Percentiles rank a stretch among this genome's conserved stretches.
phyloP scores from a whole-genome alignment of 2,888 invertebrate genomes.

The Epinotia ramella region DNA sequence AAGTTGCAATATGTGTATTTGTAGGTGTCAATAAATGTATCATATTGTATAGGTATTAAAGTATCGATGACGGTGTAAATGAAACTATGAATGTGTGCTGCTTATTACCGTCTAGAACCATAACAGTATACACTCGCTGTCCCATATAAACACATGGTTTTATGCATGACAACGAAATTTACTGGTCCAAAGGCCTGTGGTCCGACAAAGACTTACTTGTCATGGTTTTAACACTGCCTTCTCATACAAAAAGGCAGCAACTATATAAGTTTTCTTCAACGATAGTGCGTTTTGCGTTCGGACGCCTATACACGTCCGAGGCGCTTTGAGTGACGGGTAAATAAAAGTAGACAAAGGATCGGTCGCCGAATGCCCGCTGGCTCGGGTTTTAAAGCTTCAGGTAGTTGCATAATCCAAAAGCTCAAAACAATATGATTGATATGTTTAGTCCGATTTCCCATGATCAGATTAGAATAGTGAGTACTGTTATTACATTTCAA shows the following conservation, averaged over 20 bases:
- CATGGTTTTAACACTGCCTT: constrained; percentile 57
- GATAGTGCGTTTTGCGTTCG: constrained; percentile 12
- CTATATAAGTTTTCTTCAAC: neutral
- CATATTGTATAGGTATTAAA: too few relatives aligned
- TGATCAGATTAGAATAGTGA: constrained; percentile 30
- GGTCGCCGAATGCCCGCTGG: constrained; percentile 48
- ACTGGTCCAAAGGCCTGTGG: constrained; percentile 73
- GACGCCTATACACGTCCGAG: constrained; percentile 59
- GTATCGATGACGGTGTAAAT: too few relatives aligned
- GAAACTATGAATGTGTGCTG: neutral
- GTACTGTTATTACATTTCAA: neutral
- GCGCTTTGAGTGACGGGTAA: constrained; percentile 79
- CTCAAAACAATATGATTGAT: constrained; percentile 43
- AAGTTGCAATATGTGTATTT: too few relatives aligned
- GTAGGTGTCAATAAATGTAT: too few relatives aligned
- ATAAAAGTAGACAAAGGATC: constrained; percentile 77
- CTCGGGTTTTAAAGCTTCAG: constrained; percentile 38
- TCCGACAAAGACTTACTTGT: constrained; percentile 77
- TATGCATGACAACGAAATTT: constrained; percentile 81
- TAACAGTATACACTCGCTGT: constrained; percentile 49
- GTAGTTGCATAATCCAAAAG: constrained; percentile 36
- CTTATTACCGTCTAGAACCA: constrained; percentile 1
- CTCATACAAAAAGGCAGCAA: neutral
- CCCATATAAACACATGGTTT: constrained; percentile 72
- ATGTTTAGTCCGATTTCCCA: constrained; percentile 28